phyloP scores from a whole-genome alignment of 2,113 vertebrate species.

The Empidonax alnorum region DNA sequence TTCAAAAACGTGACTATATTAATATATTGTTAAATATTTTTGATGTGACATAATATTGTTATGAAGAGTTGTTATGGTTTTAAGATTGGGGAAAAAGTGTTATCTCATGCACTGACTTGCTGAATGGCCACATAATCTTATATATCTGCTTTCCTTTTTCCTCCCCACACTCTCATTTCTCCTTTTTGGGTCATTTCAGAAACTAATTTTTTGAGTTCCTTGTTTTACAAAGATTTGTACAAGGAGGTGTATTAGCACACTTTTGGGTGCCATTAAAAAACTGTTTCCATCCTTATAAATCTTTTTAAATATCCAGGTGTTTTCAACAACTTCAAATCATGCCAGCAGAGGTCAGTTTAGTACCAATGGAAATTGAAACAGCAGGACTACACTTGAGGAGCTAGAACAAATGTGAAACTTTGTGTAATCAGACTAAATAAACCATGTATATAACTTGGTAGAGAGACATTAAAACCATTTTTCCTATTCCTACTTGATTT shows the following conservation, averaged over 20 bases:
- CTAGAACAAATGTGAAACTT: background rate
- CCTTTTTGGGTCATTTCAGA: background rate
- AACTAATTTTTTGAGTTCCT: background rate
- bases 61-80: background rate
- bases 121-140: background rate
- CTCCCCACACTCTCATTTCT: background rate
- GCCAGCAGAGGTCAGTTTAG: conserved; percentile 68
- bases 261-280: background rate
- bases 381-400: background rate
- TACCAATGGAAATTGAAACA: conserved; percentile 19
- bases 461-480: background rate
- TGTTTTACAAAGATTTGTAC: background rate
- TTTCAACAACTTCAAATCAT: background rate
- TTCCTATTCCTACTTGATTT: background rate
- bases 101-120: background rate
- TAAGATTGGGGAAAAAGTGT: background rate
- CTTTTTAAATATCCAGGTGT: background rate
- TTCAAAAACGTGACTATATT: background rate
- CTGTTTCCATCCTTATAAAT: background rate
- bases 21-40: background rate
- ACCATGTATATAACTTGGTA: background rate
- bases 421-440: background rate
- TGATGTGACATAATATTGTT: background rate
- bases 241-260: background rate
- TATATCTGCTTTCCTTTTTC: background rate